phyloP scores from a whole-genome alignment of 2,888 invertebrate species.

The Sympetrum striolatum region DNA sequence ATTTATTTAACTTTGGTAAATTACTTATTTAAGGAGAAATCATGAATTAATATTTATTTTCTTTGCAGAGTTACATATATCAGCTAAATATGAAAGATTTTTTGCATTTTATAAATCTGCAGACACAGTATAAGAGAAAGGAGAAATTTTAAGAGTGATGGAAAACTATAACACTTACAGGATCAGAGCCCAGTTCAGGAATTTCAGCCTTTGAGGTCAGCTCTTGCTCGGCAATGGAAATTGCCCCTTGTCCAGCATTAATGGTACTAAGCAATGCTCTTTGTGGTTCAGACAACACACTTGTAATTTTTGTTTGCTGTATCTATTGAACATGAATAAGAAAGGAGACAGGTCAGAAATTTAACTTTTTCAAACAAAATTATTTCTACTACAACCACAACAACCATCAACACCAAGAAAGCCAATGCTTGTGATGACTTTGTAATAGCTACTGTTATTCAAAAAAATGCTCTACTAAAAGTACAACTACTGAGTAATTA shows the following conservation, averaged over 20 bases:
- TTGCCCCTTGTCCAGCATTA: slow-evolving; percentile 85
- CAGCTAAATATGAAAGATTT: too few species aligned
- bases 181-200: slow-evolving; percentile 81
- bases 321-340: slow-evolving; percentile 62
- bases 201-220: slow-evolving; percentile 67
- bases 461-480: too few species aligned
- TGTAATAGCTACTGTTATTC: not conserved
- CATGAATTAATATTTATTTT: too few species aligned
- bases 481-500: too few species aligned
- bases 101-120: too few species aligned
- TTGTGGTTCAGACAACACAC: slow-evolving; percentile 89
- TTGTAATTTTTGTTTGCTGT: slow-evolving; percentile 85
- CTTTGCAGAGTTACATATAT: too few species aligned
- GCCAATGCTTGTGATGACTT: not conserved
- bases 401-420: not conserved
- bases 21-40: too few species aligned
- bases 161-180: slow-evolving; percentile 56
- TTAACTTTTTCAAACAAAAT: not conserved
- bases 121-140: too few species aligned
- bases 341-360: not conserved
- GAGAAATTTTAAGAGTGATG: not conserved
- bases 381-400: not conserved
- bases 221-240: slow-evolving; percentile 84
- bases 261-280: slow-evolving; percentile 91
- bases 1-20: too few species aligned